Base-by-base conservation (phyloP, 2,888 invertebrate species). In the Polyploca ridens region DNA sequence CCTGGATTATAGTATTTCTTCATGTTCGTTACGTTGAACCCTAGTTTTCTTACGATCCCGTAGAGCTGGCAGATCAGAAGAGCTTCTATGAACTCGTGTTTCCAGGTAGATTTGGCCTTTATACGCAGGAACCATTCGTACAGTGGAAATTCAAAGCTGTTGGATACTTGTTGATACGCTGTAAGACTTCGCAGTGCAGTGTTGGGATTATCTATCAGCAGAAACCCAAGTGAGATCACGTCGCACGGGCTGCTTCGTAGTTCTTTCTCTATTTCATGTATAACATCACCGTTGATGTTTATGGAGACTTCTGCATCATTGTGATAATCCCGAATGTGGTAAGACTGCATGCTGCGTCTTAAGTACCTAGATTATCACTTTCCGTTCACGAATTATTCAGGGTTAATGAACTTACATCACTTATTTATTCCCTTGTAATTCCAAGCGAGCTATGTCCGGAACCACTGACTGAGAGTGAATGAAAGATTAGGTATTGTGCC, bases 81-180 rank as follows among this genome's bases (percentile, higher is more conserved):
- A 4, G 91, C 91, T 79, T 94, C 94, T 19, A 94, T 68, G 63
- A 94, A 89, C 72, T 93, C 88, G 65, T 90, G 81, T 73, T 80
- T 89, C 94, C 94, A 94, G 16, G 82, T 84, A 1, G 83, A 68
- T 35, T 77, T 81, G 1, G 78, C 69, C 54, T 91, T 90, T 3
- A 86, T 86, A 54, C 84, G 79, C 6, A 83, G 74, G 2, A 86
- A 90, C 94, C 94, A 94, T 19, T 93, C 89, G 49, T 84, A 87
- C 5, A 94, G 74, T 63, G 33, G 58, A 27, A 19, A 54, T 6
- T 54, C 54, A 19, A 10, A 19, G 16, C 16, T 54, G 3, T 78
- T 86, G 1, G 84, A 83, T 35, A 91, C 80, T 62, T 87, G 77
- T 74, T 92, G 90, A 67, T 85, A 88, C 5, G 92, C 83, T 41